These are phyloP conservation scores for Oxygymnocypris stewartii DNA, from an alignment of 2,113 vertebrate species.

Conservation along the genomic window DNA sequence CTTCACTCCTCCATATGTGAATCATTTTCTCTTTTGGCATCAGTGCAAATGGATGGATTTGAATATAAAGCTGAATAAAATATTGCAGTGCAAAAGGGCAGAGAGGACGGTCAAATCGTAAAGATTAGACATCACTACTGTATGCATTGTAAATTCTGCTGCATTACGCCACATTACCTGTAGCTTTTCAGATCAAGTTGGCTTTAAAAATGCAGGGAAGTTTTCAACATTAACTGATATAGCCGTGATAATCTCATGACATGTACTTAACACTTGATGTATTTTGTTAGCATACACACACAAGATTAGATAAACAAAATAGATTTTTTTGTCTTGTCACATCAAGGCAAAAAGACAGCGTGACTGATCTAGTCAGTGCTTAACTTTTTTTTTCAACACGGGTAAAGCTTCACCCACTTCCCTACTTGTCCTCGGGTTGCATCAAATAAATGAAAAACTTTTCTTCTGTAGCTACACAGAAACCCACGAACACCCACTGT, in stretches of 20 bases:
- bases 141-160: neutral
- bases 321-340: constrained; percentile 12
- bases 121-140: constrained; percentile 13
- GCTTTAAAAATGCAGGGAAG: neutral
- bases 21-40: constrained; percentile 52
- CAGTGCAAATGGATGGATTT: constrained; percentile 46
- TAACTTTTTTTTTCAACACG: neutral
- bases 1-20: constrained; percentile 47
- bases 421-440: neutral
- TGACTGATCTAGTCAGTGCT: neutral
- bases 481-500: neutral
- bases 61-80: constrained; percentile 52
- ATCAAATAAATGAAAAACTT: neutral
- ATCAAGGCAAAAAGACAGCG: neutral
- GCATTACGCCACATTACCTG: neutral
- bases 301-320: constrained; percentile 40
- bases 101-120: neutral
- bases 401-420: neutral
- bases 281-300: neutral
- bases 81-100: constrained; percentile 3
- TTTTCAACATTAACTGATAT: neutral
- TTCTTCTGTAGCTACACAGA: neutral
- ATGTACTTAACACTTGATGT: neutral
- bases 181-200: neutral
- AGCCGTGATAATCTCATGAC: neutral